These are phyloP conservation scores for Meandrina meandrites DNA, from an alignment of 92 coral and sea anemone species.

Conservation along the genomic window DNA sequence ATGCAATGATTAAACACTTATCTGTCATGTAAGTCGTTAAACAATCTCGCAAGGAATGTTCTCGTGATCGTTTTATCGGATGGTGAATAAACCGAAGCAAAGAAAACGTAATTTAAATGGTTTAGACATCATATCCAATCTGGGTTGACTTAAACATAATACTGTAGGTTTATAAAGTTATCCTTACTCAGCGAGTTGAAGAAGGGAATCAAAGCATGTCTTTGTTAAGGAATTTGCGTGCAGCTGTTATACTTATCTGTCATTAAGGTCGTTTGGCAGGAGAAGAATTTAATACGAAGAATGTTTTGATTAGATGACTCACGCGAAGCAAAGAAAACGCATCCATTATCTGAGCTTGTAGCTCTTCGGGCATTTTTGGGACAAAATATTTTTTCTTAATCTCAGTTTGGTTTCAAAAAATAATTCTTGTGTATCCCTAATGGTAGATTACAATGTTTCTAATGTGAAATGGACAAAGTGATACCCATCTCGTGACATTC, in stretches of 20 bases:
- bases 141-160: slow-evolving; percentile 2
- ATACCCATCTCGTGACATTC: slow-evolving; percentile 16
- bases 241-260: slow-evolving; percentile 26
- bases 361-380: slow-evolving; percentile 22
- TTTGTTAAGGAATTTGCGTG: slow-evolving; percentile 8
- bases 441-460: slow-evolving; percentile 26
- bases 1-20: slow-evolving; percentile 15
- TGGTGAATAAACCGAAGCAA: too few species aligned
- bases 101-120: too few species aligned
- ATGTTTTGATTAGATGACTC: slow-evolving; percentile 28
- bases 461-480: slow-evolving; percentile 16
- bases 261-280: slow-evolving; percentile 23
- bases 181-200: slow-evolving; percentile 20
- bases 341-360: slow-evolving; percentile 25
- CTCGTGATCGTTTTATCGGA: too few species aligned
- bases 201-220: slow-evolving; percentile 19
- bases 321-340: slow-evolving; percentile 18
- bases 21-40: too few species aligned
- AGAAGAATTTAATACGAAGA: too few species aligned
- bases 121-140: too few species aligned
- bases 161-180: slow-evolving; percentile 7
- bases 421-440: slow-evolving; percentile 10
- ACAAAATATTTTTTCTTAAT: slow-evolving; percentile 27
- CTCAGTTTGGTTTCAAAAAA: slow-evolving; percentile 30
- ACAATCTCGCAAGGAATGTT: too few species aligned